phyloP scores from a whole-genome alignment of 2,113 vertebrate species.

The Miniopterus natalensis region DNA sequence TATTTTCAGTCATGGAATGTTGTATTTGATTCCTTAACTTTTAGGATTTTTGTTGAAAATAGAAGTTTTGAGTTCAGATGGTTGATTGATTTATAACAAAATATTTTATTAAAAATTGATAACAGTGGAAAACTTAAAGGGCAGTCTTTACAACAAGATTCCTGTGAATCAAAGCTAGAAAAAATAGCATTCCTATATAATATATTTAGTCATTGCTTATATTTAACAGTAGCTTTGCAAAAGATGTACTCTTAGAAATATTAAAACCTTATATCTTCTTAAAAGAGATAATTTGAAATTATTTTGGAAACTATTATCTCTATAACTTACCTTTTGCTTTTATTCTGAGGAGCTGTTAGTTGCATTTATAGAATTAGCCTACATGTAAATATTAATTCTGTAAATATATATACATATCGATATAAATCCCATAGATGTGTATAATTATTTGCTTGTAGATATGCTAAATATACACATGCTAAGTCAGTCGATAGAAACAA shows the following conservation, averaged over 20 bases:
- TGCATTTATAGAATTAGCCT: constrained; percentile 13
- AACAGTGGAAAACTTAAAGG: not conserved
- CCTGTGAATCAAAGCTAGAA: not conserved
- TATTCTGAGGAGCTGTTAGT: not conserved
- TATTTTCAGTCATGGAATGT: constrained; percentile 28
- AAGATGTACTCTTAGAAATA: constrained; percentile 5
- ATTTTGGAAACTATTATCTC: constrained; percentile 20
- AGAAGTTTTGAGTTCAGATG: not conserved
- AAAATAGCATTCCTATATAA: not conserved
- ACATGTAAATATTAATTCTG: not conserved
- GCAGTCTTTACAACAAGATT: not conserved
- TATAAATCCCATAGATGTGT: not conserved
- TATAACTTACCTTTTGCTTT: not conserved
- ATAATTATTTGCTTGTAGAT: not conserved
- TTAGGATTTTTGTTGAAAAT: constrained; percentile 21
- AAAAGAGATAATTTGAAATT: not conserved
- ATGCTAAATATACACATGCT: not conserved
- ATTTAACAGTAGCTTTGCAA: not conserved
- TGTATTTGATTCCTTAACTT: not conserved
- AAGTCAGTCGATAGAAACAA: not conserved
- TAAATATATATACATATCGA: not conserved
- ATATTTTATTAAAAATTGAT: constrained; percentile 19
- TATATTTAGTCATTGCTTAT: constrained; percentile 6
- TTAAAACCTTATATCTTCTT: constrained; percentile 35
- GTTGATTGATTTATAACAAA: not conserved